Evolutionary conservation across 2,113 vertebrate species (phyloP).

Genomic region (Haemorhous mexicanus): DNA sequence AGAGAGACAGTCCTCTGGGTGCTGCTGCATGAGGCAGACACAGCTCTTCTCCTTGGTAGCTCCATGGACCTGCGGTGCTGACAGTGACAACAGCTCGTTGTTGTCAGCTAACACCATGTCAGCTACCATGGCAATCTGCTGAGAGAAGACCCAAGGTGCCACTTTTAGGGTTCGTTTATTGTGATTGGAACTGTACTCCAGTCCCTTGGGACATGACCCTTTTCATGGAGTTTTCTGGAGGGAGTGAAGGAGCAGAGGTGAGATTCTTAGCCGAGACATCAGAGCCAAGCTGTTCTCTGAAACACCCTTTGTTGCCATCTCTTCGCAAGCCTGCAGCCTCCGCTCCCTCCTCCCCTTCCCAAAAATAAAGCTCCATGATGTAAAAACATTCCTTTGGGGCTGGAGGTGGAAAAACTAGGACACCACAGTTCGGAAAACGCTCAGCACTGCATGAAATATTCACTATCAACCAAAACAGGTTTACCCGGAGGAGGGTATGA

Average conservation of each 20-base stretch:
- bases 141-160: not conserved
- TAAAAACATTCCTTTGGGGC: slow-evolving; percentile 70
- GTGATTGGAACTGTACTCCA: not conserved
- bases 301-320: not conserved
- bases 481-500: slow-evolving; percentile 62
- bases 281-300: slow-evolving; percentile 10
- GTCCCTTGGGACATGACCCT: not conserved
- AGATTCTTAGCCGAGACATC: not conserved
- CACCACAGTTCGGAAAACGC: slow-evolving; percentile 51
- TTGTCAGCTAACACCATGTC: not conserved
- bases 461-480: slow-evolving; percentile 65
- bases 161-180: not conserved
- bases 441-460: slow-evolving; percentile 70
- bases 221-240: not conserved
- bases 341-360: slow-evolving; percentile 44
- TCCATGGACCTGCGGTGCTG: not conserved
- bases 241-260: not conserved
- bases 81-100: not conserved
- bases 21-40: not conserved
- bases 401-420: slow-evolving; percentile 70
- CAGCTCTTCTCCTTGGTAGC: not conserved
- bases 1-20: not conserved
- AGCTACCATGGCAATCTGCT: not conserved
- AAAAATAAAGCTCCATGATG: slow-evolving; percentile 65
- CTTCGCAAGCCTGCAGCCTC: slow-evolving; percentile 28